Conservation (phyloP, 2,797 vertebrate species). For the Acrocephalus scirpaceus region DNA sequence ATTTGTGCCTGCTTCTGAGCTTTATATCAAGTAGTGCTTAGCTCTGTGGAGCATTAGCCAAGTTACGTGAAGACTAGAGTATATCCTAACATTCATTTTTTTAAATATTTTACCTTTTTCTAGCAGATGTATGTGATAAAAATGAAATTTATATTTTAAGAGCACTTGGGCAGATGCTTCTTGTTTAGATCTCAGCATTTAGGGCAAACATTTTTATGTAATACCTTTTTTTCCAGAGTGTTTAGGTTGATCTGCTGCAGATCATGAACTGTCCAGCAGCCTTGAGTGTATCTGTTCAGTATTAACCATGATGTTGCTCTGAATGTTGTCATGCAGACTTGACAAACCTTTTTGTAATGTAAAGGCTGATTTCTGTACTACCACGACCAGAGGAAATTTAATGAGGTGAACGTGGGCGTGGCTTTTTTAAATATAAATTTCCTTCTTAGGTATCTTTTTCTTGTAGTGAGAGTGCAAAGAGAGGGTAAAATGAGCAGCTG, state of each 20-base stretch:
- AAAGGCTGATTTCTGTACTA: slow-evolving; percentile 69
- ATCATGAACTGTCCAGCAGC: slow-evolving; percentile 67
- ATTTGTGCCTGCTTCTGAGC: slow-evolving; percentile 72
- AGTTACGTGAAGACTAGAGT: slow-evolving; percentile 64
- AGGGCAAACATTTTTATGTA: slow-evolving; percentile 21
- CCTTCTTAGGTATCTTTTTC: slow-evolving; percentile 81
- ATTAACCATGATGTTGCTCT: slow-evolving; percentile 73
- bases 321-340: slow-evolving; percentile 69
- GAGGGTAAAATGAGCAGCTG: slow-evolving; percentile 91
- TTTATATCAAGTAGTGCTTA: slow-evolving; percentile 68
- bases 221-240: background rate
- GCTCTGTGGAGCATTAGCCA: slow-evolving; percentile 55
- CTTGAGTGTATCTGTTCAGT: slow-evolving; percentile 60
- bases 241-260: slow-evolving; percentile 34
- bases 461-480: slow-evolving; percentile 73
- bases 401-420: slow-evolving; percentile 93
- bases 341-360: slow-evolving; percentile 78
- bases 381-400: slow-evolving; percentile 80
- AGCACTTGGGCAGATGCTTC: slow-evolving; percentile 55
- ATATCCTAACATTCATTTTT: slow-evolving; percentile 64
- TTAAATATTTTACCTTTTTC: slow-evolving; percentile 52
- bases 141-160: slow-evolving; percentile 73
- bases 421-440: slow-evolving; percentile 81
- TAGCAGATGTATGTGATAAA: slow-evolving; percentile 67
- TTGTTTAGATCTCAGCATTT: slow-evolving; percentile 55